Base-by-base conservation (phyloP, 2,888 invertebrate genomes). In the Eupithecia exiguata region DNA sequence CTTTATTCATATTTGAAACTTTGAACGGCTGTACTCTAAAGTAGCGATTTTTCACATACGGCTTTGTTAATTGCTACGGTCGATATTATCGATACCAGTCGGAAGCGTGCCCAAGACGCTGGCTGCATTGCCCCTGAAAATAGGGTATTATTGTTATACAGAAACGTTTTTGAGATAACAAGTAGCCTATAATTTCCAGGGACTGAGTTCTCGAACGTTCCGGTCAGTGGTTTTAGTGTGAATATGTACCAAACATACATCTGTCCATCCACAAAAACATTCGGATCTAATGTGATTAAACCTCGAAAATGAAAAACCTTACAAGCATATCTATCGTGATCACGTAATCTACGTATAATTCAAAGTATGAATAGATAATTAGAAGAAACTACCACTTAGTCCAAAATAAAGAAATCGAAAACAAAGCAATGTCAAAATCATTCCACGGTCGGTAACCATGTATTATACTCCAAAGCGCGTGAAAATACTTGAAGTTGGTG, bases 391-490 rank as follows among this genome's bases (percentile, higher is more conserved):
- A 68, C 46, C 69, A 63, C 43, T 67, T 71, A 65, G 38, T 68
- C 69, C 74, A 68, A 67, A 68, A 77, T 78, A 79, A 77, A 78
- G 77, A 79, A 77, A 79, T 78, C 77, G 70, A 53, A 78, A 73
- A 80, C 80, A 80, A 80, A 74, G 80, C 80, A 80, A 80, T 78
- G 80, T 80, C 80, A 80, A 78, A 80, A 80, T 76, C 63, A 75
- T 77, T 77, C 75, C 78, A 80, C 80, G 79, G 74, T 80, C 49
- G 43, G 77, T 71, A 71, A 69, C 74, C 75, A 75, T 74, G 75
- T 69, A 76, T 79, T 79, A 76, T 72, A 38, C 6, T 74, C 68
- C 76, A 76, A 76, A 76, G 72, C 76, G 79, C 80, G 80, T 77
- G 74, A 80, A 80, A 79, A 78, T 68, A 67, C 70, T 75, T 70